These are phyloP conservation scores for Leptothorax acervorum DNA, from an alignment of 2,888 invertebrate genomes.

Conservation along the genomic window DNA sequence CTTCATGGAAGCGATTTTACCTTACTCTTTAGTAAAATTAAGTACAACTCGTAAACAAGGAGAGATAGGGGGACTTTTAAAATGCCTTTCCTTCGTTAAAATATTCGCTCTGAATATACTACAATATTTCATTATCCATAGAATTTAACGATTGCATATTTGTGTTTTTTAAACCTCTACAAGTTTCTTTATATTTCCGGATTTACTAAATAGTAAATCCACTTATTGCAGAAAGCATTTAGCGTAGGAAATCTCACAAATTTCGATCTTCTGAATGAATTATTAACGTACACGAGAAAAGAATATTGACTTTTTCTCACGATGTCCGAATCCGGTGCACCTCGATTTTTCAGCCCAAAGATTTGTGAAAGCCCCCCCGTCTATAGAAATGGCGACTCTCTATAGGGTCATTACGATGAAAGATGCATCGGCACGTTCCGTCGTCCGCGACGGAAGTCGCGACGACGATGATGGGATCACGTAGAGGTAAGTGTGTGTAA, in stretches of 20 bases:
- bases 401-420: conserved; percentile 12
- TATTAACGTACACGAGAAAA: background rate
- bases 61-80: background rate
- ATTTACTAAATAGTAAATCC: background rate
- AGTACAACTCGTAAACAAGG: background rate
- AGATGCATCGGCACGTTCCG: conserved; percentile 48
- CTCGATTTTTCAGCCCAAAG: conserved; percentile 4
- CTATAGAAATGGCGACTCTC: conserved; percentile 28
- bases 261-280: background rate
- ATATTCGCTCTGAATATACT: background rate
- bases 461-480: conserved; percentile 41
- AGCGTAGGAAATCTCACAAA: background rate
- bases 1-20: background rate
- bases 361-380: conserved; percentile 4
- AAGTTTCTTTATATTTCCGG: background rate
- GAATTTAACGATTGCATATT: background rate
- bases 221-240: background rate
- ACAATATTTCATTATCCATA: background rate
- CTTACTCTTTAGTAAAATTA: conserved; percentile 8
- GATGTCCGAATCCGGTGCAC: background rate
- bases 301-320: background rate
- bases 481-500: conserved; percentile 57
- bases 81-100: background rate
- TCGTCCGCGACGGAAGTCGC: conserved; percentile 48
- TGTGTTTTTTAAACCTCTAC: background rate